Percentiles rank a stretch among this genome's conserved stretches.
These are phyloP conservation scores for Euwallacea similis DNA, from an alignment of 1,140 invertebrate species.

Conservation along the genomic window DNA sequence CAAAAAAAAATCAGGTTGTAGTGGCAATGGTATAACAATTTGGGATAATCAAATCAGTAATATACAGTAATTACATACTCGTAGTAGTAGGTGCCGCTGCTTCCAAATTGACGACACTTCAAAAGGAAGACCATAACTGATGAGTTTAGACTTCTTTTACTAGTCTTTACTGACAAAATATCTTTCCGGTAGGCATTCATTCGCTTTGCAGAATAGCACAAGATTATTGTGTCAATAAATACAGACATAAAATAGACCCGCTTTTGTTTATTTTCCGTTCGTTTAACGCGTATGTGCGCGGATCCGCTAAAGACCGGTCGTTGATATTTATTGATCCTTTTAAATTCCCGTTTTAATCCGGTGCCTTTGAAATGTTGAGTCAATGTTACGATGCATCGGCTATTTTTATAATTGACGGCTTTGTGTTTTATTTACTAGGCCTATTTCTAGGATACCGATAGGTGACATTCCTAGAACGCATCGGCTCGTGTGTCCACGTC, in stretches of 20 bases:
- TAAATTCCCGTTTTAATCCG: slow-evolving; percentile 27
- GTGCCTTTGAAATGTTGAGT: slow-evolving; percentile 28
- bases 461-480: slow-evolving; percentile 8
- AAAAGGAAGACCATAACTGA: background rate
- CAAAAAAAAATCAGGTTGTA: no score
- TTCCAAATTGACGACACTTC: background rate
- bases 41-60: no score
- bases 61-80: no score
- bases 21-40: no score
- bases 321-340: slow-evolving; percentile 29
- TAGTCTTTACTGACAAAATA: background rate
- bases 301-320: slow-evolving; percentile 14
- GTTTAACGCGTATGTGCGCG: slow-evolving; percentile 12
- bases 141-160: background rate
- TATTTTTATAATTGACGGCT: slow-evolving; percentile 27
- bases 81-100: background rate
- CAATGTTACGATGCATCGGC: slow-evolving; percentile 20
- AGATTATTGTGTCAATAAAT: slow-evolving; percentile 18
- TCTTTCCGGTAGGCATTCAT: background rate
- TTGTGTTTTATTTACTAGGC: slow-evolving; percentile 14
- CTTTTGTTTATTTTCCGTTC: slow-evolving; percentile 15
- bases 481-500: background rate
- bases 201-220: background rate
- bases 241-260: slow-evolving; percentile 14
- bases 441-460: slow-evolving; percentile 17